Evolutionary conservation across 2,113 vertebrate genomes (phyloP), one percentile per base, ranked within the genome.

Genomic region (Echinops telfairi): DNA sequence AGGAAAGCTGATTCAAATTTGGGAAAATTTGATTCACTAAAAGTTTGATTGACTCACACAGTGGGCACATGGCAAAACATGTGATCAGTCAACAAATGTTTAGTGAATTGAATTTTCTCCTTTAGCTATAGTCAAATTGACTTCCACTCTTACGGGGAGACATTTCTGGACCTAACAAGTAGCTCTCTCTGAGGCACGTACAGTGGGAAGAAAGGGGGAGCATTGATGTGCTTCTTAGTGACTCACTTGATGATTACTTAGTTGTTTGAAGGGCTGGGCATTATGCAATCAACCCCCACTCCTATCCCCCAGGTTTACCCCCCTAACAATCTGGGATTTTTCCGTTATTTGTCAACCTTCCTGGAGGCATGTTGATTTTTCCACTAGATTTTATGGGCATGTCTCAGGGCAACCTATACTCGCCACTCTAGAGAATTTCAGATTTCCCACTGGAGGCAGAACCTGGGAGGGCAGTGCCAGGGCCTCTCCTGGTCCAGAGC

Each of bases 291-390:
- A 83, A 83, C 86, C 62, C n/a, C 53, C 78, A 80, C 60, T 33
- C 64, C 64, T 10, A 29, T 4, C 23, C 25, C 64, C 64, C 27
- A 27, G 64, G 7, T 4, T 66, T 10, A 31, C 23, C 22, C 62
- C 38, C 53, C 71, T 29, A 43, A 92, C 90, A 92, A 96, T 96
- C 92, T 96, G 98, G 98, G 97, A 98, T 98, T 98, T 98, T 98
- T 98, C 97, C 97, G 95, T 94, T 95, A 97, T 98, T 97, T 97
- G 96, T 98, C 96, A 97, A 94, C 86, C 95, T 97, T 94, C 91
- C 97, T 87, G 5, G 20, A 95, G 97, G 79, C 38, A 66, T 87
- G 86, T 81, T 96, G 94, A 95, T 96, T 97, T 94, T 97, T 96
- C 95, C 97, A 95, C 68, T 0, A 8, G 86, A 93, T 83, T 95